A percentile compares a stretch with the other conserved stretches of the same genome.
These are phyloP conservation scores for Rosalia funebris DNA, from an alignment of 2,888 invertebrate genomes.

Conservation along the genomic window DNA sequence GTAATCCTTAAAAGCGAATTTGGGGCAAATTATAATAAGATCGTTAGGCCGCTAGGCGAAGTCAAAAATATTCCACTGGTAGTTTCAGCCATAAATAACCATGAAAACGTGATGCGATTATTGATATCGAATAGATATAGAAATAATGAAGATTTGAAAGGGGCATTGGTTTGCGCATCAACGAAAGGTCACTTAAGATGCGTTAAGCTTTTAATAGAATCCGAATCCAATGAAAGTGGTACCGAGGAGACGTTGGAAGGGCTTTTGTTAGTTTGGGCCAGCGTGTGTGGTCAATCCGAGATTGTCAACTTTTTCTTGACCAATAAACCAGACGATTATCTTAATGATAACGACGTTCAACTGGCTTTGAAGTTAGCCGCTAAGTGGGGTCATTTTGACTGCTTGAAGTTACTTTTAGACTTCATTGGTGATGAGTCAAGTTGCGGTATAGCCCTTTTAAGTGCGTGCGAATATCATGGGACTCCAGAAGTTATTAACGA, in stretches of 20 bases:
- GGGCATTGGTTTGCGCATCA: constrained; percentile 3
- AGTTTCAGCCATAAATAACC: constrained; percentile 19
- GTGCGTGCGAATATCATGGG: constrained; percentile 16
- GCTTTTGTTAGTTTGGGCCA: constrained; percentile 15
- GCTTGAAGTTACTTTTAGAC: constrained; percentile 13
- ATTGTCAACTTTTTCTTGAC: constrained; percentile 11
- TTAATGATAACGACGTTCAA: constrained; percentile 4
- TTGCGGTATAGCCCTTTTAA: constrained; percentile 14
- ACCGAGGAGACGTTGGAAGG: not conserved
- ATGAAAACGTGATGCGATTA: not conserved
- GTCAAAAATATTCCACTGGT: constrained; percentile 15
- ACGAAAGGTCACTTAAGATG: not conserved
- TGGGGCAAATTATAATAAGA: not conserved
- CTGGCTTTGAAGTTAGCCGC: constrained; percentile 23
- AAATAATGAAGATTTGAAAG: constrained; percentile 8
- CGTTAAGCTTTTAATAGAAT: constrained; percentile 3
- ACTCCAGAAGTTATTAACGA: constrained; percentile 2
- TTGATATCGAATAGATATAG: not conserved
- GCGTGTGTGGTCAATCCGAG: constrained; percentile 8
- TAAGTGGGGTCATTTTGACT: constrained; percentile 10
- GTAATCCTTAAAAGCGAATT: not conserved
- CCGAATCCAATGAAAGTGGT: constrained; percentile 5
- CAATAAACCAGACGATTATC: constrained; percentile 2
- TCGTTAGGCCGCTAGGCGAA: not conserved
- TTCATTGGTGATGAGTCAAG: not conserved